Evolutionary conservation across 2,797 vertebrate species (phyloP), one percentile per base, ranked within the genome.

Genomic region (Lepidocolaptes lacrymiger): DNA sequence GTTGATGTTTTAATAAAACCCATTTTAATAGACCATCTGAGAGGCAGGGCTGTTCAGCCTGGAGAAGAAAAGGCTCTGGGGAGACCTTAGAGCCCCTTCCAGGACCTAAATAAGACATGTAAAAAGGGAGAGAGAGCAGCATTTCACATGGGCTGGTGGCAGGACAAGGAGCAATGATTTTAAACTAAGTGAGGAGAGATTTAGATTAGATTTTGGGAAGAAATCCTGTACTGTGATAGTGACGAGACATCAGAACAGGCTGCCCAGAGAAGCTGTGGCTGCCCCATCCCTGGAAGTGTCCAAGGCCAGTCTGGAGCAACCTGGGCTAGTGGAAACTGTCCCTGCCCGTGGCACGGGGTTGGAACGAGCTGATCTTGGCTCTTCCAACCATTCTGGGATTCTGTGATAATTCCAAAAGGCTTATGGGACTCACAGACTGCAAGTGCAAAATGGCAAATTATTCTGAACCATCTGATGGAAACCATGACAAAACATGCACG

Each of bases 401-500:
- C 36, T 56, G 27, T 26, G 37, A 59, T 30, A 34, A 22, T 4
- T 34, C 6, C 56, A 55, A 59, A 62, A 91, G 6, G 0, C 13
- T 83, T 48, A 11, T 49, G 39, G 34, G 32, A 68, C 9, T 51
- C 26, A 21, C 15, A 72, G 36, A 2, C 6, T 69, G 44, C 12
- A 46, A 46, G 44, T 46, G 5, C 32, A 78, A 56, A 44, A 32
- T 10, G n/a, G 20, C 12, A 52, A 69, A 89, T 11, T 2, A 16
- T 2, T 18, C 75, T 51, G n/a, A 58, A 36, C 13, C n/a, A 11
- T 41, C 51, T 58, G 69, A 37, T 17, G 14, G 54, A 36, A 91
- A 52, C 13, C 11, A 2, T 1, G 4, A 26, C 0, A 0, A 66
- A 84, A 18, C 10, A 26, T 2, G 1, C 4, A 4, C 0, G 0